These are phyloP conservation scores for Eurois occulta DNA, from an alignment of 2,888 invertebrate species.

Conservation along the genomic window DNA sequence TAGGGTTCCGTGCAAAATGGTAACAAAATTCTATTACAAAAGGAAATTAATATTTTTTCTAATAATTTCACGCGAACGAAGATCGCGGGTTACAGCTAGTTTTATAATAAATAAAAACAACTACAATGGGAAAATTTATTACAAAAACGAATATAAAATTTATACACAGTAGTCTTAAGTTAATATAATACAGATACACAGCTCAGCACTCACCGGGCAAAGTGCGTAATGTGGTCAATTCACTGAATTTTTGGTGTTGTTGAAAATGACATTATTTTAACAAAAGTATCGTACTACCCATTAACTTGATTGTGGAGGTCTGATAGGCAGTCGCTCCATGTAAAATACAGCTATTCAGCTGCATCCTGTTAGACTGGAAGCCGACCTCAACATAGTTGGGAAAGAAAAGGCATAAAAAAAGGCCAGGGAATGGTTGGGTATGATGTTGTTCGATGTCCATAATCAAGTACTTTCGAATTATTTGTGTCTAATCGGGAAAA, in stretches of 20 bases:
- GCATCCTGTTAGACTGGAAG: not conserved
- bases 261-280: not conserved
- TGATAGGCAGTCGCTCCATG: not conserved
- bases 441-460: not conserved
- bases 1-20: too few relatives aligned
- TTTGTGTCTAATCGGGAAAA: not conserved
- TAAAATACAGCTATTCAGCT: not conserved
- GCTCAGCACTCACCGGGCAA: constrained; percentile 33
- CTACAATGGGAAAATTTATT: constrained; percentile 86
- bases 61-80: too few relatives aligned
- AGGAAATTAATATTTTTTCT: too few relatives aligned
- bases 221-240: constrained; percentile 28
- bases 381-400: not conserved
- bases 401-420: too few relatives aligned
- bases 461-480: not conserved
- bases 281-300: not conserved
- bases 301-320: too few relatives aligned
- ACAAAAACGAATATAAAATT: constrained; percentile 88
- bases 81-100: too few relatives aligned
- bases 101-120: not conserved
- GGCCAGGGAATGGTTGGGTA: too few relatives aligned
- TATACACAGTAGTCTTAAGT: constrained; percentile 69
- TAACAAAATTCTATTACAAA: too few relatives aligned
- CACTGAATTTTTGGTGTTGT: not conserved
- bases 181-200: constrained; percentile 54